Evolutionary conservation across 2,888 invertebrate genomes (phyloP), one percentile per base, ranked within the genome.

Genomic region (Netelia melanura): DNA sequence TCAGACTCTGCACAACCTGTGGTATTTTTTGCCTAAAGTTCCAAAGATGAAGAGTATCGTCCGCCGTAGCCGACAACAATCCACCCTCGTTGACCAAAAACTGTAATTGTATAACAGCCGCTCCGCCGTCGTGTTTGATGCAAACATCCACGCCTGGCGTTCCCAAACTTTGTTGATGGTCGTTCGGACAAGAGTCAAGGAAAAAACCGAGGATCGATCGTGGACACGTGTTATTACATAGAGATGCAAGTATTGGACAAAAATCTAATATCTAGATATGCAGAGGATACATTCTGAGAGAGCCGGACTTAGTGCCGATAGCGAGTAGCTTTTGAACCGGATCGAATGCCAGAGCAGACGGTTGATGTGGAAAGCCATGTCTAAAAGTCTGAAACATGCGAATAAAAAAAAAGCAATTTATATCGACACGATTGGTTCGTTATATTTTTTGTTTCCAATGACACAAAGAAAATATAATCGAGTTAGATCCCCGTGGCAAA

Each of bases 1-100:
- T 99, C 93, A 99, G 96, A 90, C 98, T 98, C 95, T 99, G 99
- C 89, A 99, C 97, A 91, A 99, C 96, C 95, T 98, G 98, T 83
- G 99, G 98, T 89, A 96, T 96, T 95, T 98, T 98, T 96, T 98
- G 97, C 91, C 98, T 95, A 95, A 98, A 98, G 95, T 98, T 99
- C 99, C 99, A 99, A 90, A 99, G 96, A 95, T 99, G 99, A 84
- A 99, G 95, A 91, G 97, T 97, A 95, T 99, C 99, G 95, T 99
- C 99, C 11, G 98, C 97, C 87, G 99, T 99, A 90, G 98, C 98
- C 72, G 99, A 98, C 90, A 99, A 97, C 89, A 99, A 95, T 81
- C 98, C 98, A 80, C 99, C 99, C 95, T 99, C 99, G 95, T 99
- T 99, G 92, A 99, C 95, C 90, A 99, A 96, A 95, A 99, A 99